phyloP scores from a whole-genome alignment of 1,140 invertebrate species.

The Trialeurodes vaporariorum region DNA sequence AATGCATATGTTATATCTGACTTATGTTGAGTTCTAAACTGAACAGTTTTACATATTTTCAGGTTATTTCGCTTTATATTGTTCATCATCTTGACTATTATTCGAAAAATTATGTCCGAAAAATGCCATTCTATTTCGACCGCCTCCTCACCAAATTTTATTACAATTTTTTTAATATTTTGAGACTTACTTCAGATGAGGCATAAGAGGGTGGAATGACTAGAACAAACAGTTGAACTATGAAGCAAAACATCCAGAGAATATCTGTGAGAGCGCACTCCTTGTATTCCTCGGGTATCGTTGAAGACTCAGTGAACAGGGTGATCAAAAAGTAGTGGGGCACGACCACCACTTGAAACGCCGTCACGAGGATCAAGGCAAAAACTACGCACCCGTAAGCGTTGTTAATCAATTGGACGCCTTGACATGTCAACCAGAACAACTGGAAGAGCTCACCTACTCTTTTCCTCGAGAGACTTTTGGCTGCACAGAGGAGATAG shows the following conservation, averaged over 20 bases:
- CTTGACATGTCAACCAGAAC: not conserved
- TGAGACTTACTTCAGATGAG: not conserved
- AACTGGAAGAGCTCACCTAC: not conserved
- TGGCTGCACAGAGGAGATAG: not conserved
- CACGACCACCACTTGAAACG: not conserved
- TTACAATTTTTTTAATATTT: too few species aligned
- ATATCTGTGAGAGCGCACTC: not conserved
- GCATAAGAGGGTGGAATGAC: not conserved
- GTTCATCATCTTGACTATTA: too few species aligned
- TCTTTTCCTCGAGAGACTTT: not conserved
- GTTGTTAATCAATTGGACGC: not conserved
- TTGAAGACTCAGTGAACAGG: not conserved
- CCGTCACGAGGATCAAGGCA: not conserved
- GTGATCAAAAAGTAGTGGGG: not conserved
- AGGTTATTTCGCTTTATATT: too few species aligned
- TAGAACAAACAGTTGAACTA: not conserved
- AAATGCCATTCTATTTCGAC: too few species aligned
- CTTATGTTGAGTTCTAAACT: too few species aligned
- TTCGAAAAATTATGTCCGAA: too few species aligned
- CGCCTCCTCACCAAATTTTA: too few species aligned
- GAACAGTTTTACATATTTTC: too few species aligned
- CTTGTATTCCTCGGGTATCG: not conserved
- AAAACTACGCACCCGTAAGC: not conserved
- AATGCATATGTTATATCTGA: too few species aligned
- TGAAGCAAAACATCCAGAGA: not conserved